phyloP scores from a whole-genome alignment of 2,113 vertebrate genomes.

The Ranitomeya imitator region DNA sequence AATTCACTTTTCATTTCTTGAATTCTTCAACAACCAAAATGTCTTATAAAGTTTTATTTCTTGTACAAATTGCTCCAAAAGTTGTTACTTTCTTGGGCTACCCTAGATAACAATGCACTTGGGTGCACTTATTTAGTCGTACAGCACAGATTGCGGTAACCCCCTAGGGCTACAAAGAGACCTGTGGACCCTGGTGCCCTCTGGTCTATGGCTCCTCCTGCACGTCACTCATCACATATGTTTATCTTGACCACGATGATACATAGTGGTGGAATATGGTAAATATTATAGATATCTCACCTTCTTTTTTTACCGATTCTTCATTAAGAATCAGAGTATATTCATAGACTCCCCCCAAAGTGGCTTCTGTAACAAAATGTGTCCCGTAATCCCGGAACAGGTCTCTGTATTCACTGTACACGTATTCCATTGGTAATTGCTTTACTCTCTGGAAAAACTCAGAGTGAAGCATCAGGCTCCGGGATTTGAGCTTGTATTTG shows the following conservation, averaged over 20 bases:
- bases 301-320: conserved; percentile 69
- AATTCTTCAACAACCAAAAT: no score
- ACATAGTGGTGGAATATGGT: not conserved
- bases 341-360: conserved; percentile 82
- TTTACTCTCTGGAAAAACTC: conserved; percentile 82
- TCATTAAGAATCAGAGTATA: conserved; percentile 81
- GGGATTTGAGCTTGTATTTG: conserved; percentile 78
- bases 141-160: no score
- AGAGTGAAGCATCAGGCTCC: conserved; percentile 81
- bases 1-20: no score
- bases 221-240: not conserved
- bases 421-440: conserved; percentile 78
- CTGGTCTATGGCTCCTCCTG: no score
- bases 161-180: no score
- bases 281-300: conserved; percentile 63
- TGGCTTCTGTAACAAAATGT: conserved; percentile 85
- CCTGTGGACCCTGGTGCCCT: no score
- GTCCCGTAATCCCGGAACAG: conserved; percentile 87
- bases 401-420: conserved; percentile 87
- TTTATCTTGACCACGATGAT: not conserved
- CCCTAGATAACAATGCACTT: no score
- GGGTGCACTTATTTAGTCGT: no score
- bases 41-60: no score
- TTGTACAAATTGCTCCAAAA: no score
- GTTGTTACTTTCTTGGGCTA: no score